These are phyloP conservation scores for Trachelus troglodyta DNA, from an alignment of 2,888 invertebrate species.

Conservation along the genomic window DNA sequence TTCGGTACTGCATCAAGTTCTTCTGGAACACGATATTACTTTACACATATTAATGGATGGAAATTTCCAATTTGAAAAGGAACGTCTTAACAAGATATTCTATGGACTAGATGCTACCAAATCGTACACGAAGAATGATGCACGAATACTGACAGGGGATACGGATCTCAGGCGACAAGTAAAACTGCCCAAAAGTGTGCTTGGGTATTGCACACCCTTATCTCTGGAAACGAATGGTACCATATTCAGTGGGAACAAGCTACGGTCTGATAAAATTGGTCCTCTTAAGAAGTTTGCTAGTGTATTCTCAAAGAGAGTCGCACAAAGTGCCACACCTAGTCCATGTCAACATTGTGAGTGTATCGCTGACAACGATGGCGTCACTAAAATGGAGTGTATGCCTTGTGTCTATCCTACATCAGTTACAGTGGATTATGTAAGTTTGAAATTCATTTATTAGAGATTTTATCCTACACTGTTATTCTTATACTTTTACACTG, in stretches of 20 bases:
- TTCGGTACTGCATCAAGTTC: constrained; percentile 82
- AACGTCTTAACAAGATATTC: constrained; percentile 77
- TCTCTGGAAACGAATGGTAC: constrained; percentile 89
- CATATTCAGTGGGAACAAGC: constrained; percentile 73
- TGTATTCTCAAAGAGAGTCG: constrained; percentile 77
- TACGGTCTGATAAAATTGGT: constrained; percentile 70
- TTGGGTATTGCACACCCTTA: constrained; percentile 84
- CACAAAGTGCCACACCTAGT: constrained; percentile 72
- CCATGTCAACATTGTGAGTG: constrained; percentile 78
- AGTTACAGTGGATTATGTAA: constrained; percentile 68
- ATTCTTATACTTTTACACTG: background rate
- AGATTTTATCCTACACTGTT: background rate
- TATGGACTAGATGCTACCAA: constrained; percentile 82
- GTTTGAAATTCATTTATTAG: constrained; percentile 41
- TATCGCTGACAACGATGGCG: constrained; percentile 74
- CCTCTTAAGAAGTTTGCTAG: constrained; percentile 73
- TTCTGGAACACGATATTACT: constrained; percentile 83
- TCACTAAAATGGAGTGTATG: constrained; percentile 75
- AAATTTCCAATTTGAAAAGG: constrained; percentile 81
- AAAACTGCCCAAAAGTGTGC: constrained; percentile 78
- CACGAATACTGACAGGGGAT: constrained; percentile 77
- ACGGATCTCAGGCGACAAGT: constrained; percentile 78
- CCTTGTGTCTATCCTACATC: constrained; percentile 71
- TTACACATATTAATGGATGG: constrained; percentile 87
- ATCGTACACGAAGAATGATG: constrained; percentile 85